Percentiles rank a stretch among this genome's conserved stretches.
Conservation (phyloP, 1,140 invertebrate species). For the Drosophila carrolli region DNA sequence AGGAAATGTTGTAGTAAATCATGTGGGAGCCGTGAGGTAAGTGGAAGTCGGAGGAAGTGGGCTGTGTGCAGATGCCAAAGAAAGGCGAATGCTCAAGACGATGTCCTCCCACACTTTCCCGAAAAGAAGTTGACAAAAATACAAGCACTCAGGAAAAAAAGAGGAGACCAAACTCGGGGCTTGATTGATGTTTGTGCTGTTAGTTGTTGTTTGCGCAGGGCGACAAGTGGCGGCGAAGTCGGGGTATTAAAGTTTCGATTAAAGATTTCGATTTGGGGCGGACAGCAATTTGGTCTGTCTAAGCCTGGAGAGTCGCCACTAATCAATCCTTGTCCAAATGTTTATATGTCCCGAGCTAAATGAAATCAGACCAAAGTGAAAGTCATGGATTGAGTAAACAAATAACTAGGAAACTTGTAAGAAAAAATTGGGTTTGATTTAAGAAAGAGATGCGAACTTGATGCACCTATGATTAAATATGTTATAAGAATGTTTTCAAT, state of each 20-base stretch:
- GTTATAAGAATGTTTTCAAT: no score
- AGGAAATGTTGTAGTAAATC: conserved; percentile 76
- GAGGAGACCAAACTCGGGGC: conserved; percentile 52
- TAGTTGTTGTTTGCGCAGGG: conserved; percentile 70
- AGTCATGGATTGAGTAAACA: conserved; percentile 46
- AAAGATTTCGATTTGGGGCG: conserved; percentile 62
- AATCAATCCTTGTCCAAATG: conserved; percentile 55
- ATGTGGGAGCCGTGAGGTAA: conserved; percentile 75
- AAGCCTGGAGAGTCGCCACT: conserved; percentile 34
- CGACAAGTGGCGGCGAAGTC: conserved; percentile 2
- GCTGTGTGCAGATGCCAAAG: conserved; percentile 64
- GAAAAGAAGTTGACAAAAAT: conserved; percentile 56
- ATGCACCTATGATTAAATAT: background rate
- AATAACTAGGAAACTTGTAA: conserved; percentile 8
- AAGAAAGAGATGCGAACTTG: background rate
- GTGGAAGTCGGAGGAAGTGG: conserved; percentile 35
- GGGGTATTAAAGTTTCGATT: conserved; percentile 76
- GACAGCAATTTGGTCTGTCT: conserved; percentile 63
- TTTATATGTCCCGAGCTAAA: conserved; percentile 37
- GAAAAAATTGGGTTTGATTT: background rate
- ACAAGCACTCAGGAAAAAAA: conserved; percentile 39
- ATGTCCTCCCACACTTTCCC: conserved; percentile 37
- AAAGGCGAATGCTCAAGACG: conserved; percentile 72
- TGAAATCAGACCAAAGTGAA: conserved; percentile 57
- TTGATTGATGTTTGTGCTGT: conserved; percentile 81